Evolutionary conservation across 1,140 invertebrate species (phyloP).

Genomic region (Nasonia giraulti): DNA sequence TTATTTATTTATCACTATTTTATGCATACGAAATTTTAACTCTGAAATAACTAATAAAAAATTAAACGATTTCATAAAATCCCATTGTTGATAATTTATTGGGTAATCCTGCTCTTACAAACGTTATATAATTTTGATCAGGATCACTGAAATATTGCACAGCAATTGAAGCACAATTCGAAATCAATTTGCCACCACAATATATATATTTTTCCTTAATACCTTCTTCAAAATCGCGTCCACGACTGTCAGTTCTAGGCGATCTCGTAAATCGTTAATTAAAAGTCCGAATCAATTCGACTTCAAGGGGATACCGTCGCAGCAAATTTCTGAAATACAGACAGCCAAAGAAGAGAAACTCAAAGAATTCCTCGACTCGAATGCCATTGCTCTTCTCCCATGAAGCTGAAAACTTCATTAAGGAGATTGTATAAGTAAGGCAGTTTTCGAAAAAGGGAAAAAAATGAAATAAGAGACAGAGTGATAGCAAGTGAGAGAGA

Average conservation of each 20-base stretch:
- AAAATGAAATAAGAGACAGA: constrained; percentile 39
- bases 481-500: constrained; percentile 38
- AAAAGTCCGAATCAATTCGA: not conserved
- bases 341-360: not conserved
- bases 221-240: not conserved
- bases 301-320: not conserved
- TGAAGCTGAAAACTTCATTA: constrained; percentile 44
- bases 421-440: constrained; percentile 29
- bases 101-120: no score
- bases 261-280: constrained; percentile 16
- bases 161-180: no score
- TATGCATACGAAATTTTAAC: no score
- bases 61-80: no score
- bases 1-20: no score
- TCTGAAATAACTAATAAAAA: no score
- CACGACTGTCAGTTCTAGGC: no score
- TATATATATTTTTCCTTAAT: no score
- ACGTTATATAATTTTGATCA: no score
- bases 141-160: no score
- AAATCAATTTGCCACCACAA: no score
- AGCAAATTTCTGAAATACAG: not conserved
- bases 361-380: not conserved
- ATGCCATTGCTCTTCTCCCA: not conserved
- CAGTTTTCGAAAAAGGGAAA: constrained; percentile 17
- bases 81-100: no score